Conservation (phyloP, 2,113 vertebrate genomes). For the Taurulus bubalis region DNA sequence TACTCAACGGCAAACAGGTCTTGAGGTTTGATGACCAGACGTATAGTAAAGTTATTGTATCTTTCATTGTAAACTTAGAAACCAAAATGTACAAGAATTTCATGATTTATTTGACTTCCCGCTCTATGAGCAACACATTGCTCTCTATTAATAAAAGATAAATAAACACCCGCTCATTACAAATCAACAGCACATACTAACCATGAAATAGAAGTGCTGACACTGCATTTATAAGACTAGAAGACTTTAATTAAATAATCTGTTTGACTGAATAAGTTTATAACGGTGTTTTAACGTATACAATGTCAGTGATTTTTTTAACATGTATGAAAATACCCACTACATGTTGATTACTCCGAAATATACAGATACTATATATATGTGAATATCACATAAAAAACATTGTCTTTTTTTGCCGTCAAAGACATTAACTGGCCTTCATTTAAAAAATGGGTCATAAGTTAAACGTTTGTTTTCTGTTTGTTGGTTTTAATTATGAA, state of each 20-base stretch:
- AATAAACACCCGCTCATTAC: not conserved
- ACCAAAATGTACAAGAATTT: not conserved
- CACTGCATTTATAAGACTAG: not conserved
- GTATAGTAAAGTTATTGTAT: not conserved
- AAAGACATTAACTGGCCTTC: not conserved
- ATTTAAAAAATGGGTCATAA: too few relatives aligned
- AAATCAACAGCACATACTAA: not conserved
- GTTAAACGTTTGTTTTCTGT: not conserved
- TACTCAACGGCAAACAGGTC: not conserved
- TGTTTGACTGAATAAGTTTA: too few relatives aligned
- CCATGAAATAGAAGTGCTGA: not conserved
- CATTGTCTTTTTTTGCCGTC: too few relatives aligned
- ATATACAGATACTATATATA: not conserved
- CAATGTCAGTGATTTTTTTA: not conserved
- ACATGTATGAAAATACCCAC: not conserved
- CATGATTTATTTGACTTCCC: not conserved
- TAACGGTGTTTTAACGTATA: not conserved
- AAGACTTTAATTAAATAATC: not conserved
- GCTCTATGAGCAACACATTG: not conserved
- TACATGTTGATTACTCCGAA: not conserved
- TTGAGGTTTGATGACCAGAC: not conserved
- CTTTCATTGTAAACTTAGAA: not conserved
- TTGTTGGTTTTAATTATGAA: not conserved
- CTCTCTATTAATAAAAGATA: not conserved
- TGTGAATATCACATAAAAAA: not conserved